phyloP scores from a whole-genome alignment of 2,888 invertebrate genomes.

The Andrena trimmerana region DNA sequence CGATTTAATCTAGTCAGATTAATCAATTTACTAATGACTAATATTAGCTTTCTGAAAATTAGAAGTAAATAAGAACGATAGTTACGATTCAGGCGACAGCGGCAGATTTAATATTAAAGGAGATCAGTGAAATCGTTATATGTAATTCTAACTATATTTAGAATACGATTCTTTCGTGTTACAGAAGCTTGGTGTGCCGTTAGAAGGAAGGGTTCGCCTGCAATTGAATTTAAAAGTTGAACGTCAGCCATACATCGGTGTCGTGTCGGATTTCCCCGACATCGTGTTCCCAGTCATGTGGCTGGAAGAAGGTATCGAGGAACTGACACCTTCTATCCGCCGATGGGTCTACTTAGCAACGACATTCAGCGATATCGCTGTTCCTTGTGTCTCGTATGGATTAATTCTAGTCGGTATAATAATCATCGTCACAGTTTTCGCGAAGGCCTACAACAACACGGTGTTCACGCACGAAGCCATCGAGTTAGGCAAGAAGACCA shows the following conservation, averaged over 20 bases:
- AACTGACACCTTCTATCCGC: slow-evolving; percentile 92
- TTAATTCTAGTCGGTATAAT: slow-evolving; percentile 90
- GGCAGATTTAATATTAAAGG: too few species aligned
- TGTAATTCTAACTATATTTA: too few species aligned
- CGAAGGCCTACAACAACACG: slow-evolving; percentile 91
- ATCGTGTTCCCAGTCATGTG: slow-evolving; percentile 95
- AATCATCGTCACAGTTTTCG: slow-evolving; percentile 89
- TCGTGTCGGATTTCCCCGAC: slow-evolving; percentile 91
- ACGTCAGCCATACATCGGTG: slow-evolving; percentile 89
- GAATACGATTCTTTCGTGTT: background rate
- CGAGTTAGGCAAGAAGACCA: slow-evolving; percentile 91
- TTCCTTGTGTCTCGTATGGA: slow-evolving; percentile 90
- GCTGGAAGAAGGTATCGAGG: slow-evolving; percentile 95
- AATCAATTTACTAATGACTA: too few species aligned
- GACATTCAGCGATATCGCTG: slow-evolving; percentile 90
- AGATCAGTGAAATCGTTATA: too few species aligned
- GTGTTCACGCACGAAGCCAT: slow-evolving; percentile 91
- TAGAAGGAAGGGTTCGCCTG: slow-evolving; percentile 93
- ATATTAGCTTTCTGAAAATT: too few species aligned
- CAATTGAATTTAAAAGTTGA: slow-evolving; percentile 94
- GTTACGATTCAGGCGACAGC: too few species aligned
- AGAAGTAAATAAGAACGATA: too few species aligned
- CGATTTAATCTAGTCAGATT: too few species aligned
- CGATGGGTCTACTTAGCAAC: slow-evolving; percentile 93
- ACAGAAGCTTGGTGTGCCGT: slow-evolving; percentile 94